Evolutionary conservation across 2,113 vertebrate species (phyloP).

Genomic region (Aegotheles bennettii): DNA sequence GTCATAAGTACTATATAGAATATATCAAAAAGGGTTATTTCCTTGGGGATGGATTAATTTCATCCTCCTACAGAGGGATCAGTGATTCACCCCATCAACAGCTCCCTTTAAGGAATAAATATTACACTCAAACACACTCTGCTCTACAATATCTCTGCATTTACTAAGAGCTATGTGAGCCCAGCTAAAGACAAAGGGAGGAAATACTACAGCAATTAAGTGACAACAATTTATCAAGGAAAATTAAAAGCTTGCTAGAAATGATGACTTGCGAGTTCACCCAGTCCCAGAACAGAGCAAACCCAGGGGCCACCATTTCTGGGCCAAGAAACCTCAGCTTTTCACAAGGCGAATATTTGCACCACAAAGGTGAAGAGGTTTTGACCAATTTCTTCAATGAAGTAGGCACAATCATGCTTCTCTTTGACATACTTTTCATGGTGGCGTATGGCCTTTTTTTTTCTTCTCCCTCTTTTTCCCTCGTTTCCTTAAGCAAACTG

Average conservation of each 20-base stretch:
- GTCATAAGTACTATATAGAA: not conserved
- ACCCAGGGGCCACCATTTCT: not conserved
- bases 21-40: not conserved
- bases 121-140: not conserved
- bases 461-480: not conserved
- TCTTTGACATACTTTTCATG: not conserved
- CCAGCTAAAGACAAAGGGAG: not conserved
- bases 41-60: not conserved
- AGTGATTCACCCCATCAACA: not conserved
- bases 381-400: not conserved
- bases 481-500: not conserved
- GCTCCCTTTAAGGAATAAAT: not conserved
- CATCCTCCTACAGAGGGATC: rapidly evolving
- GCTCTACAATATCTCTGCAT: not conserved
- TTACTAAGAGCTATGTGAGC: not conserved
- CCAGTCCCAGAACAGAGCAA: not conserved
- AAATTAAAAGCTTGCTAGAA: not conserved
- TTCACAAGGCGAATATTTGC: not conserved
- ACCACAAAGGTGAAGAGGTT: not conserved
- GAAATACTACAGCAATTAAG: not conserved
- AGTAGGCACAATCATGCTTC: not conserved
- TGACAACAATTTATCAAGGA: not conserved
- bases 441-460: rapidly evolving
- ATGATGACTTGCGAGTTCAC: not conserved
- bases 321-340: not conserved